Evolutionary conservation across 2,113 vertebrate species (phyloP), one percentile per base, ranked within the genome.

Genomic region (Gymnobelideus leadbeateri): DNA sequence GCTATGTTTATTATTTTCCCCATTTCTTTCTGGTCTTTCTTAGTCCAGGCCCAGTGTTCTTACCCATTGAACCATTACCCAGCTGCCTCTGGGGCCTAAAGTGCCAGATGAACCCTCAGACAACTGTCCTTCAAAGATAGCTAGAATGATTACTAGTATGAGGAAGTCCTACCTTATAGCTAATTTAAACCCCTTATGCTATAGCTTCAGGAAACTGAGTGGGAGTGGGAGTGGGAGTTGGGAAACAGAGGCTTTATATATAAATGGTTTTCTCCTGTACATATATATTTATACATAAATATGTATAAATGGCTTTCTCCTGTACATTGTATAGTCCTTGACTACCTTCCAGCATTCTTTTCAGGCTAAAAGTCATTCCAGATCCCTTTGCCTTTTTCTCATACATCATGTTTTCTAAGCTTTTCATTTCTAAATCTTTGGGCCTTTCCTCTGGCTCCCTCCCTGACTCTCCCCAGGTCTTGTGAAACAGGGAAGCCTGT

Each of bases 371-470:
- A 92, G 93, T 89, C 50, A 94, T 93, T 95, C 53, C 46, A 37
- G 47, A 91, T 94, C 91, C n/a, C 61, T 97, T 92, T 93, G 46
- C 57, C 89, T 95, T 95, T 96, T 93, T 90, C 54, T 93, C 57
- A 52, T 96, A 77, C 95, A 91, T 96, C 94, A 89, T 51, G 92
- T 96, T 97, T 95, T 97, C 95, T 95, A 92, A 95, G 52, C 54
- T 91, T 95, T 93, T 93, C 95, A 93, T 93, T 89, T 84, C 68
- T 21, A 84, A 84, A 47, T 96, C 77, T 52, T 94, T 68, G 49
- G 89, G 91, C 14, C 91, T 92, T 93, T 92, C 9, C 19, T 94
- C 28, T 43, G 37, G 5, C 19, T 84, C n/a, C 68, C n/a, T 84
- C n/a, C n/a, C 31, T 5, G 4, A 7, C 19, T 19, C 68, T 96